Percentiles rank a stretch among this genome's conserved stretches.
Conservation (phyloP, 2,888 invertebrate species). For the Pristionchus arcanus region DNA sequence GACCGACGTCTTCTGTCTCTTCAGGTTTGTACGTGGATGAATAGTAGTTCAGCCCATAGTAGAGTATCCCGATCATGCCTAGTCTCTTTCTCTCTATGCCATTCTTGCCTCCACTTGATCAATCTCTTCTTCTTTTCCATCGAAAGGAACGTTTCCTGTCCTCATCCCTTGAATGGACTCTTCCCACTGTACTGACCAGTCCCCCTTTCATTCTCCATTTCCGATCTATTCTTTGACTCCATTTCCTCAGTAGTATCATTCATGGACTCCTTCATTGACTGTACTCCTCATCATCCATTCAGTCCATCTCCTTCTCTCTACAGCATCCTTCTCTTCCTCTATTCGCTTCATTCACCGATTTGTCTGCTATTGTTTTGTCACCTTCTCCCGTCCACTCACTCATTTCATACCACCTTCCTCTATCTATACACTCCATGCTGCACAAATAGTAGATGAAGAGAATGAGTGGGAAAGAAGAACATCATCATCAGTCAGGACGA, state of each 20-base stretch:
- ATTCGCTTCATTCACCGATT: slow-evolving; percentile 35
- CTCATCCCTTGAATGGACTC: slow-evolving; percentile 7
- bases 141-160: not conserved
- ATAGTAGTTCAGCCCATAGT: not conserved
- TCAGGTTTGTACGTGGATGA: not conserved
- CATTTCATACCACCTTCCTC: not conserved
- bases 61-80: not conserved
- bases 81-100: not conserved
- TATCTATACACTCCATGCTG: not conserved
- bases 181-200: slow-evolving; percentile 19
- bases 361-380: slow-evolving; percentile 26
- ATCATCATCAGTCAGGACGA: not conserved
- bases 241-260: slow-evolving; percentile 4
- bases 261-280: not conserved
- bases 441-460: not conserved
- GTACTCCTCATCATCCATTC: not conserved
- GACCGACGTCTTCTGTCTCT: not conserved
- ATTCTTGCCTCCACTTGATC: slow-evolving; percentile 38
- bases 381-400: not conserved
- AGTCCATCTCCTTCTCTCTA: not conserved
- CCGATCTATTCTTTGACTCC: not conserved
- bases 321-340: not conserved
- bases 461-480: not conserved
- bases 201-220: not conserved
- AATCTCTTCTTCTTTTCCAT: slow-evolving; percentile 6